Percentiles rank a stretch among this genome's conserved stretches.
phyloP scores from a whole-genome alignment of 2,888 invertebrate species.

The Pemphredon lugubris region DNA sequence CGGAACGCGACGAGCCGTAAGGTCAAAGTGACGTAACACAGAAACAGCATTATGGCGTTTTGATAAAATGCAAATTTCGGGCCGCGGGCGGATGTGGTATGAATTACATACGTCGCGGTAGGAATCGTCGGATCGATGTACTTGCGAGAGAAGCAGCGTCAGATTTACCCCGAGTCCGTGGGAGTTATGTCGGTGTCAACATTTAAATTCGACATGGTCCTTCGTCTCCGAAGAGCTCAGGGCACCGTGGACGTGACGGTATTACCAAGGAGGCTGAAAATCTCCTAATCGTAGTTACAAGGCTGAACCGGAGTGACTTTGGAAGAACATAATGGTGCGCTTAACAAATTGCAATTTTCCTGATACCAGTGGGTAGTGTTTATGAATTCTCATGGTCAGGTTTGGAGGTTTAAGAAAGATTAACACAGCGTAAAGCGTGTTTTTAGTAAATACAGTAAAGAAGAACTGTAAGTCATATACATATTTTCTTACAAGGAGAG shows the following conservation, averaged over 20 bases:
- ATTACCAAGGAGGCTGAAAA: neutral
- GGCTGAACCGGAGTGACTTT: neutral
- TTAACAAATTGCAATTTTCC: constrained; percentile 1
- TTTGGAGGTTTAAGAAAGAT: too few species aligned
- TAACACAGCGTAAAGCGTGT: neutral
- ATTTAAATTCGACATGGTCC: constrained; percentile 22
- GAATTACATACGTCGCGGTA: too few species aligned
- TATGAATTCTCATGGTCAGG: too few species aligned
- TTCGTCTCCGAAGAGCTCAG: neutral
- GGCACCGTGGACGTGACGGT: constrained; percentile 6
- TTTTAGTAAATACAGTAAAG: neutral
- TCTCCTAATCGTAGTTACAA: constrained; percentile 14
- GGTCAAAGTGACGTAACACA: neutral
- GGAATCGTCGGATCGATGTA: constrained; percentile 1
- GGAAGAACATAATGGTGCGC: constrained; percentile 1
- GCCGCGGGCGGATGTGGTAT: neutral
- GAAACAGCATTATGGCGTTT: neutral
- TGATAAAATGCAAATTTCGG: constrained; percentile 2
- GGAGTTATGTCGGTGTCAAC: constrained; percentile 2
- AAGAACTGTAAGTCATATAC: too few species aligned
- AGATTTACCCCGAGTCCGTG: neutral
- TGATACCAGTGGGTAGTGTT: too few species aligned
- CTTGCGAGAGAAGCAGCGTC: neutral
- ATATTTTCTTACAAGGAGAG: too few species aligned
- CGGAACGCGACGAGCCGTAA: neutral